Evolutionary conservation across 37 sponge, comb jelly and placozoan genomes (phyloP).

Genomic region (Halisarca cf. caerulea): DNA sequence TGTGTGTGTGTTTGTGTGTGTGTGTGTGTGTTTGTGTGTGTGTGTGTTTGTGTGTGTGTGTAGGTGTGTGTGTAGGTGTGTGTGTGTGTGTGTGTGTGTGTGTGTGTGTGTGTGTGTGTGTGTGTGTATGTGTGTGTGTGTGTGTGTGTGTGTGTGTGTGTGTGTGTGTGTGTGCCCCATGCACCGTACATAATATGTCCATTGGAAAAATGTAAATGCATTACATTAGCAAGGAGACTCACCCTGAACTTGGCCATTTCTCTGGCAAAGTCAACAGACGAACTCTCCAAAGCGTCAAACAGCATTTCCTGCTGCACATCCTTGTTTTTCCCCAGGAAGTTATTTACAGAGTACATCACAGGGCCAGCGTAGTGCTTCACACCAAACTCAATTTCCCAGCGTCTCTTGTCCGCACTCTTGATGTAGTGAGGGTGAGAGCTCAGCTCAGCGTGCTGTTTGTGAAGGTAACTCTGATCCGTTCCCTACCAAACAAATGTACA

Average conservation of each 20-base stretch:
- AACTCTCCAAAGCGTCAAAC: slow-evolving; percentile 82
- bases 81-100: too few relatives aligned
- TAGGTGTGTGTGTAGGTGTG: too few relatives aligned
- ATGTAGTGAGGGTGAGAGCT: slow-evolving; percentile 67
- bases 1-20: too few relatives aligned
- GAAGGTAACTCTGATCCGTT: slow-evolving; percentile 78
- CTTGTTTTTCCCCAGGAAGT: slow-evolving; percentile 95
- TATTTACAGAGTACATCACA: slow-evolving; percentile 76
- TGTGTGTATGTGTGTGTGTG: too few relatives aligned
- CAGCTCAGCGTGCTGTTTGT: slow-evolving; percentile 86
- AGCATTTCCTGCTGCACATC: slow-evolving; percentile 91
- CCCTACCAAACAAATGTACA: slow-evolving; percentile 60
- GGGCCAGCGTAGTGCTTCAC: slow-evolving; percentile 86
- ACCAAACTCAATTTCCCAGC: slow-evolving; percentile 83
- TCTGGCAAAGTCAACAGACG: slow-evolving; percentile 60
- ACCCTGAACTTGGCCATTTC: slow-evolving; percentile 81
- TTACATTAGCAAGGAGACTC: background rate
- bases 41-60: too few relatives aligned
- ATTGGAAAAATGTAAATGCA: too few relatives aligned
- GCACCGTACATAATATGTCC: too few relatives aligned
- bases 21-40: too few relatives aligned
- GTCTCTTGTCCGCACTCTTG: slow-evolving; percentile 80
- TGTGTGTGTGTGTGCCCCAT: too few relatives aligned
- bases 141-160: too few relatives aligned
- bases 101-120: too few relatives aligned